Base-by-base conservation (phyloP, 2,888 invertebrate species). In the Pterostichus niger region DNA sequence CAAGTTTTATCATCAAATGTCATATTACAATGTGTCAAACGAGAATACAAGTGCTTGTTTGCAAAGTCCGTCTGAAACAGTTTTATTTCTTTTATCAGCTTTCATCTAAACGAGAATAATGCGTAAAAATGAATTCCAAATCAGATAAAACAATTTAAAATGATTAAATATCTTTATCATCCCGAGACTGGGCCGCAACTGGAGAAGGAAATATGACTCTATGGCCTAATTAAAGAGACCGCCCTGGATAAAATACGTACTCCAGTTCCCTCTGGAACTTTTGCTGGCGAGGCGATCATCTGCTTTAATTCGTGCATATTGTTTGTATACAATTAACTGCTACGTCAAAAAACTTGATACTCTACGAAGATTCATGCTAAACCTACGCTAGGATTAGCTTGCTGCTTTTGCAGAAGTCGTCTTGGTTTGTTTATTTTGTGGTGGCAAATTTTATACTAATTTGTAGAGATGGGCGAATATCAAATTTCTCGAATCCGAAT, bases 291-390 rank as follows among this genome's bases (percentile, higher is more conserved):
- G 40, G 6, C 33, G 75, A 75, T 75, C 75, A 75, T 75, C 75
- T 24, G 31, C 75, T 75, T 75, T 75, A 75, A 75, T 52, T 24
- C 13, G 33, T 52, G 52, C 52, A 75, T 75, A 75, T 75, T 75
- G 75, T 75, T 75, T 75, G 49, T 75, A 75, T 54, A 75, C 75
- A 75, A 75, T 52, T 75, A 52, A 75, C 52, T 73, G 52, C 52
- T 24, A 54, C n/a, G 46, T 75, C 75, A 49, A 75, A 75, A 75
- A 75, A 75, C 52, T 54, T 49, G 75, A 44, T 71, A 44, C 68
- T 71, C 44, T 64, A 35, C 64, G 13, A 64, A 64, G 35, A 35
- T 64, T 59, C 9, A 7, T 17, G 59, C 31, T 59, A 59, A 59
- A 40, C 40, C 40, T 40, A 6, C 59, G 11, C 59, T 59, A 59